Base-by-base conservation (phyloP, 1,140 invertebrate genomes). In the Neelides sp. region DNA sequence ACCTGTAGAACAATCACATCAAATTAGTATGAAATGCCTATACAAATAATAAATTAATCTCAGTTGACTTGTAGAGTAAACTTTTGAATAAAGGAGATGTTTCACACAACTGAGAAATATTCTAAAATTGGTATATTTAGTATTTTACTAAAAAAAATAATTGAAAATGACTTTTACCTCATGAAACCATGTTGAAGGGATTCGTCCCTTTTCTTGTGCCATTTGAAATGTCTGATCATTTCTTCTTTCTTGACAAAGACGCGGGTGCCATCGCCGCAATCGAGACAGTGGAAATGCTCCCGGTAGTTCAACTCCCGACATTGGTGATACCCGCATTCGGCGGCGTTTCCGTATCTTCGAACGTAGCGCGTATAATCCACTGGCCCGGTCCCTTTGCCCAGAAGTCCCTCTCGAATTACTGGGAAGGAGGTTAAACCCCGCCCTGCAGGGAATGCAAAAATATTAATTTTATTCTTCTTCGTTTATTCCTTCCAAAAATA, bases 181-280 rank as follows among this genome's bases (percentile, higher is more conserved):
- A 97, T 90, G 68, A 98, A 98, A 17, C 93, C 93, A 65, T 96
- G 87, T 60, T 92, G 88, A 5, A 97, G 69, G 17, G 89, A 93
- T 66, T 98, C 94, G 64, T 96, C 91, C 8, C 93, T 76, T 70
- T 98, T 98, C 72, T 95, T 95, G 70, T 98, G 94, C 94, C 94
- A 98, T 71, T 98, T 94, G 66, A 91, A 93, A 68, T 98, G 94
- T 36, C 94, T 78, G 43, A 97, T 94, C 85, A 97, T 97, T 65
- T 98, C 94, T 68, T 97, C 93, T 66, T 96, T 96, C 67, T 96
- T 95, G 57, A 92, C 83, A 65, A 97, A 93, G 0, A 96, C 89
- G 53, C 85, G 76, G 5, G 74, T 75, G 1, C 59, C 59, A 28
- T 61, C 52, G n/a, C 44, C 42, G 41, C 59, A 61, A 19, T 61